Evolutionary conservation across 2,113 vertebrate species (phyloP).

Genomic region (Sus scrofa): T2T-Sscrofa CM000813.6:45228001-45228500

Average conservation of each 20-base stretch:
- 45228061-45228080: background rate
- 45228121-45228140: background rate
- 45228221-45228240: background rate
- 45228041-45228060: background rate
- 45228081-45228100: background rate
- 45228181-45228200: too few species aligned
- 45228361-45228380: background rate
- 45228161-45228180: fast-evolving
- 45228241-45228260: background rate
- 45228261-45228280: background rate
- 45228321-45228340: background rate
- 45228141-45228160: background rate
- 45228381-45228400: background rate
- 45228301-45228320: background rate
- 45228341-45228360: background rate
- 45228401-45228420: conserved; percentile 56
- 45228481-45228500: conserved; percentile 78
- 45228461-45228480: conserved; percentile 77
- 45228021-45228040: background rate
- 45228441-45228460: conserved; percentile 75
- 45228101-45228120: background rate
- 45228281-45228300: background rate
- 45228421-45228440: conserved; percentile 64
- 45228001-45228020: background rate
- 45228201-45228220: background rate